These are phyloP conservation scores for Neodiprion virginianus DNA, from an alignment of 1,140 invertebrate species.

Conservation along the genomic window DNA sequence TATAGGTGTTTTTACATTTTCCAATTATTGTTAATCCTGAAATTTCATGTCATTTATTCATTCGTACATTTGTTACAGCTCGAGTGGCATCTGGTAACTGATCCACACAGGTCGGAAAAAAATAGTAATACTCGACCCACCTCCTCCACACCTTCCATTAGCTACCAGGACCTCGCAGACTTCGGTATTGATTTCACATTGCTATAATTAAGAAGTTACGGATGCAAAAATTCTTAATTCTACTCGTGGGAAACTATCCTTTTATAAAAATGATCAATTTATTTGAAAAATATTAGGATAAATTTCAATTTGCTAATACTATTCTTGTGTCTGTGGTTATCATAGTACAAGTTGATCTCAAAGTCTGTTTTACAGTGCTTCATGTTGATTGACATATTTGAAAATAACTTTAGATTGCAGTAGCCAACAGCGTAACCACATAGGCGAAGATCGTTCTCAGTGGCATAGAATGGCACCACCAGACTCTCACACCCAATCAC, in stretches of 20 bases:
- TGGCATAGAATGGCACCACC: conserved; percentile 49
- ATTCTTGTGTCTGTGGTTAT: neutral
- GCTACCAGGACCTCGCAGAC: conserved; percentile 43
- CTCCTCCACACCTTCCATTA: conserved; percentile 30
- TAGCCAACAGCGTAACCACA: conserved; percentile 38
- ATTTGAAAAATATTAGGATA: conserved; percentile 22
- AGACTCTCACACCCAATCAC: conserved; percentile 43
- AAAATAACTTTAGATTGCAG: conserved; percentile 21
- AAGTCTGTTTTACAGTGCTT: neutral
- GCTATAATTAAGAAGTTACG: conserved; percentile 3
- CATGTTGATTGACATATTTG: neutral
- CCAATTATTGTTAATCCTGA: neutral
- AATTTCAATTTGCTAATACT: neutral
- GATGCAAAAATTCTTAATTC: conserved; percentile 3
- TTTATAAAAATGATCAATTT: conserved; percentile 25
- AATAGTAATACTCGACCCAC: conserved; percentile 49
- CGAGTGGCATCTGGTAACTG: conserved; percentile 45
- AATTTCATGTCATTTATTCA: neutral
- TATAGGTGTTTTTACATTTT: neutral
- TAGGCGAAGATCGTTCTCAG: conserved; percentile 33
- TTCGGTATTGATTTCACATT: conserved; percentile 37
- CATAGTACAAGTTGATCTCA: too few relatives aligned
- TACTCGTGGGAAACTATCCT: conserved; percentile 2
- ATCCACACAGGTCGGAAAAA: conserved; percentile 38
- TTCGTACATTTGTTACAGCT: conserved; percentile 31